Percentiles rank a stretch among this genome's conserved stretches.
These are phyloP conservation scores for Nasonovia ribisnigri DNA, from an alignment of 2,888 invertebrate species.

Conservation along the genomic window DNA sequence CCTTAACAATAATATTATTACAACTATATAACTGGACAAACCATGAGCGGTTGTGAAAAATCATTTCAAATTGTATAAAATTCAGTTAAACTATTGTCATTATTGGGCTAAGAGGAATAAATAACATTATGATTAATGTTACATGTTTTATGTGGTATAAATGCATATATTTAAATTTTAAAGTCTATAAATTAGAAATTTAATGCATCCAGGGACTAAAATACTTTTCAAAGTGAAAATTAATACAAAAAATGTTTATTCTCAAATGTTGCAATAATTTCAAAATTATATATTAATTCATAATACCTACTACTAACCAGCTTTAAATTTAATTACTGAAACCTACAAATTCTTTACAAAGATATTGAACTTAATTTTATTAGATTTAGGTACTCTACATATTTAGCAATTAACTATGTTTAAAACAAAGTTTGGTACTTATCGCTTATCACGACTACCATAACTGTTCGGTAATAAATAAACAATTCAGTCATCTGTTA, in stretches of 20 bases:
- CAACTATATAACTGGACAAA: slow-evolving; percentile 33
- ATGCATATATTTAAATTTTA: neutral
- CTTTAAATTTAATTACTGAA: neutral
- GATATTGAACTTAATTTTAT: neutral
- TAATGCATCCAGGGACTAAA: neutral
- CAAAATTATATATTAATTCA: neutral
- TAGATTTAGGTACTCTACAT: neutral
- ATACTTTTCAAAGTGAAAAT: neutral
- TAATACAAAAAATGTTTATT: neutral
- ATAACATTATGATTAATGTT: neutral
- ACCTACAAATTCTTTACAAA: neutral
- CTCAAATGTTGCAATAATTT: neutral
- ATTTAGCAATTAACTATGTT: neutral
- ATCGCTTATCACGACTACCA: too few relatives aligned
- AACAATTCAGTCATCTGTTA: too few relatives aligned
- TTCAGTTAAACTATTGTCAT: slow-evolving; percentile 34
- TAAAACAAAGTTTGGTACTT: too few relatives aligned
- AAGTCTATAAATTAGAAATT: neutral
- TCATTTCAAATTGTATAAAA: slow-evolving; percentile 43
- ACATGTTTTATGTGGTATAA: neutral
- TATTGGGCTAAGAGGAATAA: slow-evolving; percentile 30
- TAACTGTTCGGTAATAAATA: too few relatives aligned
- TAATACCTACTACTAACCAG: neutral
- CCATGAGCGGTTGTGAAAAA: slow-evolving; percentile 49
- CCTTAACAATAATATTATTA: slow-evolving; percentile 63